Base-by-base conservation (phyloP, 2,888 invertebrate species). In the Alloplasta piceator region DNA sequence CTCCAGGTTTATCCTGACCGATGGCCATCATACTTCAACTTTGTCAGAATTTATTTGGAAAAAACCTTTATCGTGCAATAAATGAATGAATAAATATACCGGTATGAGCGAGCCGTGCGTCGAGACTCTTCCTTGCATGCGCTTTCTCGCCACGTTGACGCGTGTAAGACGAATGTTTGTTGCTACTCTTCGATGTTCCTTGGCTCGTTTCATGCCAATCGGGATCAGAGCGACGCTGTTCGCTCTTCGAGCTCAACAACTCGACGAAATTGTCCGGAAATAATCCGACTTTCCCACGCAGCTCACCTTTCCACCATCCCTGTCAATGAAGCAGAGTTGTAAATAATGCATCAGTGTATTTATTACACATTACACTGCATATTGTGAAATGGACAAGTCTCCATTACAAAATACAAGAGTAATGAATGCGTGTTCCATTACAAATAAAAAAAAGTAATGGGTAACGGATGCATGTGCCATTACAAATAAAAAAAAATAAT, bases 231-330 rank as follows among this genome's bases (percentile, higher is more conserved):
- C 66, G 78, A 64, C 82, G 74, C 38, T 68, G 81, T 14, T 88
- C 89, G 4, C 70, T 77, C 71, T 87, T 86, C 9, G 64, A n/a
- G n/a, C 82, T 83, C 85, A 97, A 89, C 52, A 97, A 90, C 88
- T 95, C 95, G 12, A 98, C 98, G 93, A 99, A 99, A 93, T 99
- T 99, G 91, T 99, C 99, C 0, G 99, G 99, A 92, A 99, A 99
- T 3, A 99, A 95, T 5, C 99, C 99, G 72, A 96, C 93, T 90
- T 95, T 95, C 55, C 98, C 99, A 86, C 95, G 94, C 0, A 98
- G 90, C 93, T 99, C 98, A 64, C 99, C 99, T 92, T 96, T 96
- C 98, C 99, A 99, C 99, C 99, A 99, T 74, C 99, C 99, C 87
- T 91, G 68, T 5, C 74, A 63, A 83, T 85, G 58, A n/a, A n/a